A percentile compares a stretch with the other conserved stretches of the same genome.
Conservation (phyloP, 2,888 invertebrate genomes). For the Dorcus hopei region DNA sequence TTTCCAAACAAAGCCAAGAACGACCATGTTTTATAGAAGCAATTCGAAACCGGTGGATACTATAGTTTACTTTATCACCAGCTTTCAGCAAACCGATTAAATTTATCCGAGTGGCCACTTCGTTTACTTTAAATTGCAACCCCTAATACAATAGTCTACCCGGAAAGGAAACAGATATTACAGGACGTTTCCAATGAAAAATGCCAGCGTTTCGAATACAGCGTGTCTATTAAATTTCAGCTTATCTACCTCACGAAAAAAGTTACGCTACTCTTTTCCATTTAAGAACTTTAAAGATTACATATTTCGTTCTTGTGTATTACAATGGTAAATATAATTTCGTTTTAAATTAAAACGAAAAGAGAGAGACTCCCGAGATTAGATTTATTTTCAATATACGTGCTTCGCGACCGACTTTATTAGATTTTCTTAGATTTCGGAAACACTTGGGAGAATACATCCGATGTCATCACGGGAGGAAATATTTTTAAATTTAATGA, state of each 20-base stretch:
- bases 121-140: conserved; percentile 24
- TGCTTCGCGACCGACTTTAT: conserved; percentile 10
- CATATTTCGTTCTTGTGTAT: neutral
- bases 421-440: conserved; percentile 14
- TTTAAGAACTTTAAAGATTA: neutral
- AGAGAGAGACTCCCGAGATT: conserved; percentile 11
- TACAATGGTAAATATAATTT: conserved; percentile 8
- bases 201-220: neutral
- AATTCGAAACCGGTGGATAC: conserved; percentile 5
- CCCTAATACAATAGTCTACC: conserved; percentile 23
- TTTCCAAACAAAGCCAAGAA: conserved; percentile 5
- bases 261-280: neutral
- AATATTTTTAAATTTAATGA: too few relatives aligned
- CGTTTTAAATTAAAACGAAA: conserved; percentile 14
- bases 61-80: conserved; percentile 21
- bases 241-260: neutral
- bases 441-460: conserved; percentile 18
- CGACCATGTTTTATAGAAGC: conserved; percentile 1
- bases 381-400: conserved; percentile 19
- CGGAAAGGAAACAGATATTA: conserved; percentile 20
- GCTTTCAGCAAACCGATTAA: conserved; percentile 22
- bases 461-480: neutral
- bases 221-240: neutral
- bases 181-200: conserved; percentile 12
- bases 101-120: conserved; percentile 22